A percentile compares a stretch with the other conserved stretches of the same genome.
phyloP scores from a whole-genome alignment of 2,888 invertebrate species.

The Pomacea canaliculata region DNA sequence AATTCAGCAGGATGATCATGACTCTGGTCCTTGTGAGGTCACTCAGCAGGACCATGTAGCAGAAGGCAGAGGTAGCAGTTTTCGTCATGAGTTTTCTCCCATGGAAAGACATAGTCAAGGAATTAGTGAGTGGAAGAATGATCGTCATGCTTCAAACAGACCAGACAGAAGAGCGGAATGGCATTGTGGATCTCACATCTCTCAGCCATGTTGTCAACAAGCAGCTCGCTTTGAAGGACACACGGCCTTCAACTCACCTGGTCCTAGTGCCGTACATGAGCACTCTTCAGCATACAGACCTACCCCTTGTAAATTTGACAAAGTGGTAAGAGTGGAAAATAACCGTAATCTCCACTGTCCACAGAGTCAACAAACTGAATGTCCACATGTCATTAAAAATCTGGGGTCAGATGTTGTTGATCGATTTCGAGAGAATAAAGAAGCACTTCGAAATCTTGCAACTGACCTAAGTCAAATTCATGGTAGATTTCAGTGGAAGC shows the following conservation, averaged over 20 bases:
- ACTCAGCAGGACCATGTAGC: background rate
- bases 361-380: background rate
- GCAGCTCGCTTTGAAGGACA: too few species aligned
- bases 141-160: too few species aligned
- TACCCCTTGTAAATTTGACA: background rate
- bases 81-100: background rate
- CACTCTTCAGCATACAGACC: too few species aligned
- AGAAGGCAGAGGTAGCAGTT: background rate
- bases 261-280: too few species aligned
- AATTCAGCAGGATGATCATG: too few species aligned
- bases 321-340: too few species aligned
- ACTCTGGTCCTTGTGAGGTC: too few species aligned
- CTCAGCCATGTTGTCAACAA: too few species aligned
- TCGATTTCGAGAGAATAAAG: background rate
- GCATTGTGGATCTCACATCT: too few species aligned
- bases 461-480: background rate
- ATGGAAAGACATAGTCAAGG: background rate
- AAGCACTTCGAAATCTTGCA: background rate
- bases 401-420: background rate
- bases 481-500: too few species aligned
- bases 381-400: background rate
- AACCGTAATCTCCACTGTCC: background rate
- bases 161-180: too few species aligned
- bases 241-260: too few species aligned
- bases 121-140: background rate